Conservation (phyloP, 2,888 invertebrate genomes). For the Drosophila sordidula region DNA sequence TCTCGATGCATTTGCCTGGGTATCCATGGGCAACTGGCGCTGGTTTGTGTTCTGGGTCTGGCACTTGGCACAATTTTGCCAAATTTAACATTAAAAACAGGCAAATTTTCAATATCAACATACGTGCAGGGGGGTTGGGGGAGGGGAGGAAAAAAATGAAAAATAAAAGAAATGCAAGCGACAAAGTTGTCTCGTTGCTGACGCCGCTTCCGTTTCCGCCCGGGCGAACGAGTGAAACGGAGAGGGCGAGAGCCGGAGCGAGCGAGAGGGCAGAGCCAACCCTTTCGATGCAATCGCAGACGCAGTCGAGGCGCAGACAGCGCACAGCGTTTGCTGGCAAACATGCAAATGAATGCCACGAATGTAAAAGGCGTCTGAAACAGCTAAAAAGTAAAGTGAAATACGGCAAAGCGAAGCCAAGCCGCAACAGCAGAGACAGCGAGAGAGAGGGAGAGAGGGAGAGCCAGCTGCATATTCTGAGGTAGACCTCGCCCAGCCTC, state of each 20-base stretch:
- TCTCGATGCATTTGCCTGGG: neutral
- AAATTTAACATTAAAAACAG: constrained; percentile 39
- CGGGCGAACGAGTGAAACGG: neutral
- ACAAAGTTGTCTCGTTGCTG: constrained; percentile 52
- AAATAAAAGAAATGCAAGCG: constrained; percentile 30
- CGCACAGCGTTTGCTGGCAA: constrained; percentile 49
- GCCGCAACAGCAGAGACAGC: constrained; percentile 24
- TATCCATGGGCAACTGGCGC: neutral
- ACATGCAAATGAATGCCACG: constrained; percentile 74
- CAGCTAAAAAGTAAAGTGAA: constrained; percentile 35
- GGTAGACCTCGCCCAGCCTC: constrained; percentile 60
- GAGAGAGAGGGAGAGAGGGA: neutral
- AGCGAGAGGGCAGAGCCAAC: constrained; percentile 36
- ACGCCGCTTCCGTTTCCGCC: constrained; percentile 56
- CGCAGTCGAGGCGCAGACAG: constrained; percentile 23
- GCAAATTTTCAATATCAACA: constrained; percentile 49
- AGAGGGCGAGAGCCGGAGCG: neutral
- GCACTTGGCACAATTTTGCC: constrained; percentile 43
- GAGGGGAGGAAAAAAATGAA: constrained; percentile 5
- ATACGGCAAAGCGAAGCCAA: constrained; percentile 36
- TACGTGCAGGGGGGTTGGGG: neutral
- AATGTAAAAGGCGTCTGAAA: constrained; percentile 55
- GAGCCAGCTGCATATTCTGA: constrained; percentile 7
- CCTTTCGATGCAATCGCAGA: constrained; percentile 55
- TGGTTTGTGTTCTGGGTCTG: constrained; percentile 5